Base-by-base conservation (phyloP, 2,113 vertebrate species). In the Tapirus terrestris region DNA sequence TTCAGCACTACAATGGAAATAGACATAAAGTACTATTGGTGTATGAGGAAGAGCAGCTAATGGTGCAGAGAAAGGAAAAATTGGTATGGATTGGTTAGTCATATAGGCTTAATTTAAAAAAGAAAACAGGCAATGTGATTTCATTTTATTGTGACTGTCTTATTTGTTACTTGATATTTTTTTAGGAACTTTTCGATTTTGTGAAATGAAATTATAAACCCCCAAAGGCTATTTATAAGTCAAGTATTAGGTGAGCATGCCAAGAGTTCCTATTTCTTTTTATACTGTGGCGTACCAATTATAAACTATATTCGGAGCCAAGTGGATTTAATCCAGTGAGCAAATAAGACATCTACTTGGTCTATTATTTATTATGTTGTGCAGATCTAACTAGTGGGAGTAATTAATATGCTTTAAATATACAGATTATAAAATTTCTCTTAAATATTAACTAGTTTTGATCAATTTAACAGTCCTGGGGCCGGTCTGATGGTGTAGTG, bases 261-360 rank as follows among this genome's bases (percentile, higher is more conserved):
- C 63, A 84, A 27, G 21, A 94, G n/a, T 36, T 94, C 36, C 36
- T 88, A 14, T 60, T 92, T 79, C 33, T 96, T 11, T 4, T 82
- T 93, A 21, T 43, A 60, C 33, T 88, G 1, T 11, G 65, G 17
- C 93, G 2, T 89, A 43, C 31, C 48, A 23, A 45, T 48, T 93
- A 67, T 60, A 86, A 98, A 82, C 67, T 96, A 27, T 51, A 86
- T 91, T 89, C 29, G 94, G 51, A 92, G 23, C 61, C 36, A 56
- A 29, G 45, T 94, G 21, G 65, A 53, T 82, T 45, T 92, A 77
- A 79, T 58, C 83, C 70, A 80, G 4, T 83, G 53, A 92, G 8
- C 45, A 95, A 77, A 89, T 81, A 91, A 73, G 36, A 8, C 60
- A 79, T 43, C 79, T 79, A 27, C 53, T 89, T 93, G 25, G n/a